These are phyloP conservation scores for Digitonthophagus gazella DNA, from an alignment of 2,888 invertebrate species.

Conservation along the genomic window DNA sequence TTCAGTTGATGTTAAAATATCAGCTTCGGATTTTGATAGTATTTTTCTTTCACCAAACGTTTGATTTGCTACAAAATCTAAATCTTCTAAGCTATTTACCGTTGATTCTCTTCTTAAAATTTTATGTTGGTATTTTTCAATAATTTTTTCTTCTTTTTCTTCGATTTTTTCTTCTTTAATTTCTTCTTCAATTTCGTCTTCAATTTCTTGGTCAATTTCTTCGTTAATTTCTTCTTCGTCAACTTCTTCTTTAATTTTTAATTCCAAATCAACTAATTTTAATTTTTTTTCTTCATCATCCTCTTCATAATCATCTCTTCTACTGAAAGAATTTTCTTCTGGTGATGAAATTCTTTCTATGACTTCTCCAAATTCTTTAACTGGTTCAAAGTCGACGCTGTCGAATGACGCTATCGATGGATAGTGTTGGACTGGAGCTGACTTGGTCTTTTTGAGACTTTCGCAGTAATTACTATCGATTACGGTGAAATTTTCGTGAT, in stretches of 20 bases:
- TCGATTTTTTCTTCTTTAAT: slow-evolving; percentile 18
- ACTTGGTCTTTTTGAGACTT: slow-evolving; percentile 23
- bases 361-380: slow-evolving; percentile 13
- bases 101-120: slow-evolving; percentile 18
- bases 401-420: slow-evolving; percentile 27
- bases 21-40: slow-evolving; percentile 45
- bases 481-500: slow-evolving; percentile 32
- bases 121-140: slow-evolving; percentile 22
- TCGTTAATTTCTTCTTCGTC: too few relatives aligned
- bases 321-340: slow-evolving; percentile 20
- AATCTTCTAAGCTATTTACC: slow-evolving; percentile 27
- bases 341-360: slow-evolving; percentile 1
- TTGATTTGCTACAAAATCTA: slow-evolving; percentile 26
- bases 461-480: slow-evolving; percentile 30
- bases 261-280: too few relatives aligned
- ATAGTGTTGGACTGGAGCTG: slow-evolving; percentile 25
- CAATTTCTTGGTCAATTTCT: background rate
- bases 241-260: too few relatives aligned
- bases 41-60: slow-evolving; percentile 31
- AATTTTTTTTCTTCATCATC: slow-evolving; percentile 2
- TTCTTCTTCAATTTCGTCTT: background rate
- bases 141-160: slow-evolving; percentile 28
- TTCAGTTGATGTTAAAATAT: slow-evolving; percentile 42
- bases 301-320: too few relatives aligned
- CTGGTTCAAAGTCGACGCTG: slow-evolving; percentile 19